Conservation (phyloP, 2,797 vertebrate genomes). For the Epinephelus awoara region DNA sequence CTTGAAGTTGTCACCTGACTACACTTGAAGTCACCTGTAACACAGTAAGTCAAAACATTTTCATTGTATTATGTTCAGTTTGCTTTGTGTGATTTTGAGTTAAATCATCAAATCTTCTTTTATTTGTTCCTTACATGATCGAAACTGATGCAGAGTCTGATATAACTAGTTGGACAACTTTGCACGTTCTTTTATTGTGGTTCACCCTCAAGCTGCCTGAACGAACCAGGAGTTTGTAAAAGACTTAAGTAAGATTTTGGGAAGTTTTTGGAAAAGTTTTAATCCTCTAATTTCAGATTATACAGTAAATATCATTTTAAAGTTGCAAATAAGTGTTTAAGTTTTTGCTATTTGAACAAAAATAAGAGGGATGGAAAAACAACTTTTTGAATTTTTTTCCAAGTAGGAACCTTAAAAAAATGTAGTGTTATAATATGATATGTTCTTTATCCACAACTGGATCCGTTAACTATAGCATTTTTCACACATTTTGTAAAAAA, state of each 20-base stretch:
- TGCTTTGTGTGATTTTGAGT: not conserved
- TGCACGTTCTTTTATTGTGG: not conserved
- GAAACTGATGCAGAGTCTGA: not conserved
- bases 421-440: not conserved
- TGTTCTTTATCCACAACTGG: not conserved
- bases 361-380: too few relatives aligned
- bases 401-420: not conserved
- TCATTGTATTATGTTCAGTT: not conserved
- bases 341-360: too few relatives aligned
- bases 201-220: not conserved
- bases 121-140: too few relatives aligned
- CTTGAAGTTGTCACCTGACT: not conserved
- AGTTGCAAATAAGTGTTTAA: too few relatives aligned
- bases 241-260: too few relatives aligned
- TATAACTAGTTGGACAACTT: not conserved
- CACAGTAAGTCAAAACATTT: constrained; percentile 48
- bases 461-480: not conserved
- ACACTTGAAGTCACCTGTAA: not conserved
- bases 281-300: not conserved
- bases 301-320: not conserved
- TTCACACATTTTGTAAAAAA: not conserved
- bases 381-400: not conserved
- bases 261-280: not conserved
- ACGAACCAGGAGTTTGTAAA: not conserved
- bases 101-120: not conserved